These are phyloP conservation scores for Orthonevra nobilis DNA, from an alignment of 2,888 invertebrate genomes.

Conservation along the genomic window DNA sequence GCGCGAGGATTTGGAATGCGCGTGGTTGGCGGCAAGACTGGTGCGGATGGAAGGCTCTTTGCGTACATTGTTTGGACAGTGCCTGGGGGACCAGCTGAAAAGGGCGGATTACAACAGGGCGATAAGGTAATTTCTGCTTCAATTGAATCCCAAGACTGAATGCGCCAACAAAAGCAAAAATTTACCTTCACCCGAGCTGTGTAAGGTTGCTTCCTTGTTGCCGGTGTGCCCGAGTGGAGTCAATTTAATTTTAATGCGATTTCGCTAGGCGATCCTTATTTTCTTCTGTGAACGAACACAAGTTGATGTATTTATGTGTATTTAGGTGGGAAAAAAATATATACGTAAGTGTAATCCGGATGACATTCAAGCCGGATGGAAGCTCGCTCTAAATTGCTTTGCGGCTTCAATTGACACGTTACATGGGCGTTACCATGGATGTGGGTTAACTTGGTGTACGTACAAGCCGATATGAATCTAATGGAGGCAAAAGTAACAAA, in stretches of 20 bases:
- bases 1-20: conserved; percentile 96
- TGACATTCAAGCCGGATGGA: conserved; percentile 9
- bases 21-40: conserved; percentile 95
- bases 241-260: conserved; percentile 58
- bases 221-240: conserved; percentile 7
- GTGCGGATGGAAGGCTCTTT: conserved; percentile 91
- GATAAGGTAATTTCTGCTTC: conserved; percentile 85
- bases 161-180: conserved; percentile 34
- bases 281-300: too few species aligned
- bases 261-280: conserved; percentile 31
- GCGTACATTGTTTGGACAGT: conserved; percentile 96
- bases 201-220: neutral
- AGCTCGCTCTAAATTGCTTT: conserved; percentile 40
- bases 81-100: conserved; percentile 94
- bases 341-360: conserved; percentile 22
- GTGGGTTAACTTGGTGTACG: conserved; percentile 1
- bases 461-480: neutral
- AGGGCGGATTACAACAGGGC: conserved; percentile 92
- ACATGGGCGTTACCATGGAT: conserved; percentile 38
- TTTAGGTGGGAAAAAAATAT: neutral
- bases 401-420: conserved; percentile 53
- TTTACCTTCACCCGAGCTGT: too few species aligned
- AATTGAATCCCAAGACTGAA: conserved; percentile 47
- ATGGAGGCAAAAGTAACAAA: neutral
- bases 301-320: neutral